Base-by-base conservation (phyloP, 2,888 invertebrate genomes). In the Cristatella mucedo region DNA sequence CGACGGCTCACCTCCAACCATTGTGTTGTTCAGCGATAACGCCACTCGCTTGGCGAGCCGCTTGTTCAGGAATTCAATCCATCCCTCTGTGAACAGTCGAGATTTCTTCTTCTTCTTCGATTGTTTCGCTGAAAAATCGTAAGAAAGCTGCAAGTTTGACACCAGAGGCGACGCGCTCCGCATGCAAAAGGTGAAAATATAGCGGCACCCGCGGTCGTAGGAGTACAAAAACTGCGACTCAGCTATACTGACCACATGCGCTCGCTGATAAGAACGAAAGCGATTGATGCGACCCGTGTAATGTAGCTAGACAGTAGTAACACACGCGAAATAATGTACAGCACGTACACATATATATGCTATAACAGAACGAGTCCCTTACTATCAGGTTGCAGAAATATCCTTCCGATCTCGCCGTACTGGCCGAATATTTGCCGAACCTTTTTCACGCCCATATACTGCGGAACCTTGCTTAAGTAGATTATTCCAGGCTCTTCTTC, bases 51-150 rank as follows among this genome's bases (percentile, higher is more conserved):
- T 91, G 0, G 91, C 93, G 2, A 80, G 71, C 50, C 76, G 76
- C 66, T 89, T 89, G 51, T 80, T 79, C 55, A 80, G 75, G 64
- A 87, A 93, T 65, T 93, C 93, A 0, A 93, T 74, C 93, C 93
- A 93, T 2, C 91, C 93, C 73, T 93, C 93, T 0, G 55, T 49
- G 45, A 58, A 66, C 4, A 49, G 36, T 4, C 54, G 44, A 2
- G 54, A 53, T n/a, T n/a, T n/a, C 38, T 57, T 53, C 45, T 55
- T 60, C 33, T 47, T 47, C 13, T 44, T 41, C 20, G 38, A 41
- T 13, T 48, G 47, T 38, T 53, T 53, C 11, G 49, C 56, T 56
- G 51, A 15, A 41, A 51, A 41, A 34, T n/a, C n/a, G n/a, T n/a
- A n/a, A n/a, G n/a, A n/a, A n/a, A n/a, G n/a, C n/a, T n/a, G n/a